phyloP scores from a whole-genome alignment of 2,113 vertebrate species.

The Osmerus mordax region DNA sequence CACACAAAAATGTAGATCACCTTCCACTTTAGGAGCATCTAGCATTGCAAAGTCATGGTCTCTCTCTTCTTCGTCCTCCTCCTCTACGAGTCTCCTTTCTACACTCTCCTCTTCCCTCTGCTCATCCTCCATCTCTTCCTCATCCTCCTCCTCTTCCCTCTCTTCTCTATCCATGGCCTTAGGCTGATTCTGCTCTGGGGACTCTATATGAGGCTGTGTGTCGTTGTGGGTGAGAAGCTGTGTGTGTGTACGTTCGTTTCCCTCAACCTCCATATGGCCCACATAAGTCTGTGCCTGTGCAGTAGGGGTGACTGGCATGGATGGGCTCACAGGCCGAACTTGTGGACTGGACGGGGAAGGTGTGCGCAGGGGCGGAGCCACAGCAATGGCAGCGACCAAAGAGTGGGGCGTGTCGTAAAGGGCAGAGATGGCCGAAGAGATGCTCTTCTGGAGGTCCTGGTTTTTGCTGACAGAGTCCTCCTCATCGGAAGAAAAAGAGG shows the following conservation, averaged over 20 bases:
- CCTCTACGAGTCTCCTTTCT: slow-evolving; percentile 20
- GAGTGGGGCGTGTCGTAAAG: slow-evolving; percentile 84
- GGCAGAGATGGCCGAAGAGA: slow-evolving; percentile 88
- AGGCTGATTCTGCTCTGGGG: slow-evolving; percentile 5
- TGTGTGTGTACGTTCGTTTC: not conserved
- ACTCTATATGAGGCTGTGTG: slow-evolving; percentile 13
- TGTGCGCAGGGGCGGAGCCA: slow-evolving; percentile 54
- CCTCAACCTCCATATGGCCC: slow-evolving; percentile 22
- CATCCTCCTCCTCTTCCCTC: slow-evolving; percentile 13
- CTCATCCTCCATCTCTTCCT: slow-evolving; percentile 14
- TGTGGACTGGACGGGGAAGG: slow-evolving; percentile 48
- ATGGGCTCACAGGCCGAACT: slow-evolving; percentile 49
- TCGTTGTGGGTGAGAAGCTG: slow-evolving; percentile 30
- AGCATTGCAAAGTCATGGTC: slow-evolving; percentile 27
- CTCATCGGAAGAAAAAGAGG: slow-evolving; percentile 89
- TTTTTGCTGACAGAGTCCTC: slow-evolving; percentile 91
- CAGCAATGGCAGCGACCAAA: slow-evolving; percentile 55
- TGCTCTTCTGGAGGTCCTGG: slow-evolving; percentile 90
- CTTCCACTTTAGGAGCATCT: slow-evolving; percentile 51
- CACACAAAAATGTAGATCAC: slow-evolving; percentile 37
- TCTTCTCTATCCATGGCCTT: slow-evolving; percentile 1
- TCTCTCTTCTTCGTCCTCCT: slow-evolving; percentile 22
- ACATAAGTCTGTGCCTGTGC: slow-evolving; percentile 10
- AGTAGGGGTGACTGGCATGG: slow-evolving; percentile 48
- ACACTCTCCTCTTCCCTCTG: not conserved